These are phyloP conservation scores for Cyprinodon brontotheroides DNA, from an alignment of 2,113 vertebrate genomes.

Conservation along the genomic window DNA sequence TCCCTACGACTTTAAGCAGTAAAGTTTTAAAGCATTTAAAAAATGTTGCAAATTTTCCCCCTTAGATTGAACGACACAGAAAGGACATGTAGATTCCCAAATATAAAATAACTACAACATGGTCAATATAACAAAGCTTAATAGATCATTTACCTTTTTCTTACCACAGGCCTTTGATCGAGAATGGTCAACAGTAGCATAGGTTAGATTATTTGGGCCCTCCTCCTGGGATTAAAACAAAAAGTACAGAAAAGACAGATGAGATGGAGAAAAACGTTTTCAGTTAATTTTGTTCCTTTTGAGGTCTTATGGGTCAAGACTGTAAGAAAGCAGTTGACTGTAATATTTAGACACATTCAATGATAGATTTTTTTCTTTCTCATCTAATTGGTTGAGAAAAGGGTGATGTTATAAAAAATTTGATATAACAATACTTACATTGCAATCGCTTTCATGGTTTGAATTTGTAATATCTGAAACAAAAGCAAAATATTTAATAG, in stretches of 20 bases:
- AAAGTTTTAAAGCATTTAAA: too few species aligned
- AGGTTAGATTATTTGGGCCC: slow-evolving; percentile 24
- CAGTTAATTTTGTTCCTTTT: neutral
- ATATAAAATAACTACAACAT: too few species aligned
- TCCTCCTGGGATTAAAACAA: slow-evolving; percentile 18
- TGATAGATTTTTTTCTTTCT: too few species aligned
- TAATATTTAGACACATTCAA: too few species aligned
- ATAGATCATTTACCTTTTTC: slow-evolving; percentile 9
- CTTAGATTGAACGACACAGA: too few species aligned
- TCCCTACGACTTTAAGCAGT: too few species aligned
- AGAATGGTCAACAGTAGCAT: slow-evolving; percentile 3
- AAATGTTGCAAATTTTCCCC: too few species aligned
- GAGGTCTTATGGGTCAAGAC: too few species aligned
- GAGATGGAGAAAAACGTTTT: too few species aligned
- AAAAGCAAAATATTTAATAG: neutral
- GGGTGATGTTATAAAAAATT: neutral
- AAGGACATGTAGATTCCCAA: too few species aligned
- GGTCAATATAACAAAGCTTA: neutral
- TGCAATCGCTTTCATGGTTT: neutral
- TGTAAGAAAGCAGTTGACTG: too few species aligned
- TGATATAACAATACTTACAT: slow-evolving; percentile 20
- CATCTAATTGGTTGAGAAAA: too few species aligned
- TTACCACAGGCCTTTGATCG: neutral
- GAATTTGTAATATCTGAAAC: slow-evolving; percentile 22
- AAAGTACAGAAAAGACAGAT: neutral